Evolutionary conservation across 2,797 vertebrate species (phyloP), one percentile per base, ranked within the genome.

Genomic region (Acipenser ruthenus): DNA sequence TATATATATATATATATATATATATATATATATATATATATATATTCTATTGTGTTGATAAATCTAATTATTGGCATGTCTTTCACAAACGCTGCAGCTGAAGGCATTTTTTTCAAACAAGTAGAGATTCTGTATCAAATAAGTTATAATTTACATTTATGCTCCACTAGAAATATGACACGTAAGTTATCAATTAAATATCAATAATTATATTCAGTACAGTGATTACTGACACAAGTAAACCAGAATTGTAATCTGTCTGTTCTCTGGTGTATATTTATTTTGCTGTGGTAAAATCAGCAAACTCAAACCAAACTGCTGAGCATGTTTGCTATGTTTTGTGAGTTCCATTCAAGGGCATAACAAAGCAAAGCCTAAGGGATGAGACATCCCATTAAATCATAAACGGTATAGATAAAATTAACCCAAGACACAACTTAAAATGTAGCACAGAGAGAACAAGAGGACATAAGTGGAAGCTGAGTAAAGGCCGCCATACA

Each of bases 121-220:
- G 88, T 86, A 83, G 37, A 85, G 80, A 80, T 80, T 82, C 74
- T 80, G 79, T 80, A 75, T 80, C 82, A 79, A 84, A 84, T 83
- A 82, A 80, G 71, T 83, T 90, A 82, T 88, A 83, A 90, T 91
- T 89, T 89, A 88, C 85, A 81, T 76, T 79, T 76, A 83, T 81
- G 82, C 79, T 80, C 53, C 53, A 55, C 10, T 9, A 55, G 53
- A 55, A 55, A 55, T 10, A 0, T 55, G 53, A 55, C 7, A 55
- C 1, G 53, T 55, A 10, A 55, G 53, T 55, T 55, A 79, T 83
- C 81, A 81, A 86, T 82, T 77, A 78, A 81, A 78, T 67, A 81
- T 75, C 79, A 73, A 74, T 59, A 78, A 73, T 80, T 78, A 80
- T 79, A 75, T 78, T 72, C 75, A 67, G 79, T 75, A 47, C 79